Base-by-base conservation (phyloP, 2,797 vertebrate species). In the Aratinga solstitialis region DNA sequence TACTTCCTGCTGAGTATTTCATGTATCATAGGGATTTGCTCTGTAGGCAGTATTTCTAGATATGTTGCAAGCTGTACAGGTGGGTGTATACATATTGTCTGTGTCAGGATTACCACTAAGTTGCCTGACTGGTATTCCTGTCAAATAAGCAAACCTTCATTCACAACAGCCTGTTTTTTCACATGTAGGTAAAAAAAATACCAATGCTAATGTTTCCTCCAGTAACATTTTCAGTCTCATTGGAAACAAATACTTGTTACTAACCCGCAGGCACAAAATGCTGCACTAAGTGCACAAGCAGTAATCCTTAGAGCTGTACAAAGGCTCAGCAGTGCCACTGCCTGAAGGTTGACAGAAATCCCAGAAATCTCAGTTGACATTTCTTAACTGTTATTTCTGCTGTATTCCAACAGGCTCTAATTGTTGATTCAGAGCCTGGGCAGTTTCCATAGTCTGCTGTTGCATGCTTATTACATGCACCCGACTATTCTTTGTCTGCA, bases 251-350 rank as follows among this genome's bases (percentile, higher is more conserved):
- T 27, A 8, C 58, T 89, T 45, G 43, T 63, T 84, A 22, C 24
- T 53, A 5, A 84, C n/a, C 59, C 76, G 86, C 74, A 67, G 80
- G 77, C 83, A 91, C 45, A 58, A 53, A 69, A 26, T 1, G 14
- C 84, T 32, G 58, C 53, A 3, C 53, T 34, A 79, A 51, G 67
- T 26, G 69, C 85, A 29, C 34, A 13, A 15, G 66, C 87, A 68
- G 50, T 56, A 51, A 72, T 76, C 85, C 50, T 58, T 8, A 18
- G 9, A 66, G 62, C 2, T 17, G 0, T 5, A 93, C 80, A 92
- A 88, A 94, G 84, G 90, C 94, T 90, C 96, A 87, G 95, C 92
- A 90, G 93, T 93, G 90, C 85, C 85, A 14, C 90, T 88, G 93
- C 92, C 95, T 71, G 94, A 54, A 43, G 69, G 38, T 23, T 38